Percentiles rank a stretch among this genome's conserved stretches.
Conservation (phyloP, 2,797 vertebrate genomes). For the Martes flavigula region DNA sequence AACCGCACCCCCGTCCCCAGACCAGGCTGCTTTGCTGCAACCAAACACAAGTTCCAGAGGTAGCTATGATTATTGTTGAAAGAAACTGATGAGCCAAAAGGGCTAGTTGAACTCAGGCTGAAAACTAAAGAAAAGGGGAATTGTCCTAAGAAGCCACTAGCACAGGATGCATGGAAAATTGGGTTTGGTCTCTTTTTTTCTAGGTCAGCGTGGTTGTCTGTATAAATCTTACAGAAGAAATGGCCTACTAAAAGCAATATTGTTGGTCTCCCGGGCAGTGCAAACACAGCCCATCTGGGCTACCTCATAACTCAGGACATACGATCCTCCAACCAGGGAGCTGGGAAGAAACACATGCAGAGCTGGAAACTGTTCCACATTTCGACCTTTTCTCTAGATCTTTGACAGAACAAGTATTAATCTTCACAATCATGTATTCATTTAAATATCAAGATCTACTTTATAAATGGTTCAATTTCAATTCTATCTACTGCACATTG, state of each 20-base stretch:
- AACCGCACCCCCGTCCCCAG: neutral
- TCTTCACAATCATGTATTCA: neutral
- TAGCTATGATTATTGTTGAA: neutral
- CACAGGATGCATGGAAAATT: neutral
- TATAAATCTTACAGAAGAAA: neutral
- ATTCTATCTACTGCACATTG: neutral
- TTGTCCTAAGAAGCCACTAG: neutral
- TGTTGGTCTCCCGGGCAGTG: neutral
- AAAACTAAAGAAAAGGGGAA: slow-evolving; percentile 6
- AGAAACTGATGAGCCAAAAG: neutral
- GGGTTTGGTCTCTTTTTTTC: neutral
- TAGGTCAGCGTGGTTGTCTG: slow-evolving; percentile 25
- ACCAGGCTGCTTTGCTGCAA: neutral
- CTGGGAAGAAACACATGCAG: neutral
- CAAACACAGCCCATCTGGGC: neutral
- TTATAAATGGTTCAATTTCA: neutral
- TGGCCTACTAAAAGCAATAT: neutral
- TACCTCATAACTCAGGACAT: neutral
- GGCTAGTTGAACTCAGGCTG: neutral
- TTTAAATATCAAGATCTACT: neutral
- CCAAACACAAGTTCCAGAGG: neutral
- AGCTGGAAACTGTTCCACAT: neutral
- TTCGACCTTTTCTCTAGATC: neutral
- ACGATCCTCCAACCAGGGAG: neutral
- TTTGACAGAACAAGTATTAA: neutral